Percentiles rank a stretch among this genome's conserved stretches.
These are phyloP conservation scores for Myzus persicae DNA, from an alignment of 1,140 invertebrate genomes.

Conservation along the genomic window DNA sequence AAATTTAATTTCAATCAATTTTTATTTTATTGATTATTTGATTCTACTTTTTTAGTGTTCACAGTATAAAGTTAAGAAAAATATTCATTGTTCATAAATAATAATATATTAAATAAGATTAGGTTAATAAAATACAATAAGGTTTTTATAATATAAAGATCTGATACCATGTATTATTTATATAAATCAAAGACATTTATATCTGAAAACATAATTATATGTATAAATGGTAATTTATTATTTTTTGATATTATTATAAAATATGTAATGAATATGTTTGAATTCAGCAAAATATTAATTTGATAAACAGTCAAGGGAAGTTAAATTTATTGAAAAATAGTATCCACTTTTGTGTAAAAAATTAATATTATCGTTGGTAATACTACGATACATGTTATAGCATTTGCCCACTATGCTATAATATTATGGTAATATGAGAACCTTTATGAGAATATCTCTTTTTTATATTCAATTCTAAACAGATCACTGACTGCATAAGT, in stretches of 20 bases:
- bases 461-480: not conserved
- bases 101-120: not conserved
- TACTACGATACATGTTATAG: not conserved
- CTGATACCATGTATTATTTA: not conserved
- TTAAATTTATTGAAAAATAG: not conserved
- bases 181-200: slow-evolving; percentile 9
- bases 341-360: not conserved
- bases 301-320: not conserved
- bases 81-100: not conserved
- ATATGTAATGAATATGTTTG: not conserved
- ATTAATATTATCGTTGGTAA: not conserved
- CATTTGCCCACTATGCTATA: not conserved
- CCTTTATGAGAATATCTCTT: not conserved
- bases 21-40: not conserved
- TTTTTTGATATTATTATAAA: not conserved
- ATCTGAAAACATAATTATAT: not conserved
- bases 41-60: not conserved
- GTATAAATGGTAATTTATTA: not conserved
- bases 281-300: not conserved
- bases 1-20: not conserved
- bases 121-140: not conserved
- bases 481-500: not conserved
- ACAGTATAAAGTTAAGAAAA: not conserved
- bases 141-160: not conserved
- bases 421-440: not conserved